phyloP scores from a whole-genome alignment of 2,888 invertebrate species.

The Chalcis sispes region DNA sequence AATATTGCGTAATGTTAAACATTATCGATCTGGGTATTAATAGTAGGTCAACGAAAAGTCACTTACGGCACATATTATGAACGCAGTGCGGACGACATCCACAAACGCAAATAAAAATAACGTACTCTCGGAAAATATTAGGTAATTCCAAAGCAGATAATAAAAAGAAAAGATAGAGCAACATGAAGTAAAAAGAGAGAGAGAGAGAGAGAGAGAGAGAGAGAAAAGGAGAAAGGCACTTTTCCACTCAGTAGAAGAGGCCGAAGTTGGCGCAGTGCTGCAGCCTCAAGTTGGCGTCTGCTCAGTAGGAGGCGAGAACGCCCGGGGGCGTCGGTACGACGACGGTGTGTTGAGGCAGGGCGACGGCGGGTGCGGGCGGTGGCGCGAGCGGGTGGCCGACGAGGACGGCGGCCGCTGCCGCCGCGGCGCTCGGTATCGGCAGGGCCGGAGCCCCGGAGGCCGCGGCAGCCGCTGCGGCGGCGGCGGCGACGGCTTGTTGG shows the following conservation, averaged over 20 bases:
- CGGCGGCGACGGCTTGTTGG: constrained; percentile 77
- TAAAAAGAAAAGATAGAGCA: neutral
- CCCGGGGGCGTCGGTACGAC: constrained; percentile 79
- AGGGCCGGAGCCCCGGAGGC: constrained; percentile 71
- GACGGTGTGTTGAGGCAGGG: constrained; percentile 77
- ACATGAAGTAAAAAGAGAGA: neutral
- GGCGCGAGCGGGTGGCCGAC: constrained; percentile 72
- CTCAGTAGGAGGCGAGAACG: constrained; percentile 77
- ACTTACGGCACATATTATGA: too few species aligned
- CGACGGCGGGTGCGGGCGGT: constrained; percentile 62
- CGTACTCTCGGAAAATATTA: neutral
- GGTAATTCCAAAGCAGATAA: too few species aligned
- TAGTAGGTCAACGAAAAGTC: too few species aligned
- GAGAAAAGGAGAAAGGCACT: neutral
- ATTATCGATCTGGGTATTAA: too few species aligned
- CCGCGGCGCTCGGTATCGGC: constrained; percentile 75
- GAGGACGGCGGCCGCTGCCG: constrained; percentile 74
- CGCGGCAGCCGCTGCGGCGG: constrained; percentile 76
- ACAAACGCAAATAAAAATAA: neutral
- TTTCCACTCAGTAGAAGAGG: constrained; percentile 44
- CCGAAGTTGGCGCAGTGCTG: constrained; percentile 25
- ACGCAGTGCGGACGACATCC: too few species aligned
- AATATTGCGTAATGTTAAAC: too few species aligned
- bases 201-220: too few species aligned
- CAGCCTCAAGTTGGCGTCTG: constrained; percentile 18